Percentiles rank a stretch among this genome's conserved stretches.
These are phyloP conservation scores for Austrolebias charrua DNA, from an alignment of 2,797 vertebrate species.

Conservation along the genomic window DNA sequence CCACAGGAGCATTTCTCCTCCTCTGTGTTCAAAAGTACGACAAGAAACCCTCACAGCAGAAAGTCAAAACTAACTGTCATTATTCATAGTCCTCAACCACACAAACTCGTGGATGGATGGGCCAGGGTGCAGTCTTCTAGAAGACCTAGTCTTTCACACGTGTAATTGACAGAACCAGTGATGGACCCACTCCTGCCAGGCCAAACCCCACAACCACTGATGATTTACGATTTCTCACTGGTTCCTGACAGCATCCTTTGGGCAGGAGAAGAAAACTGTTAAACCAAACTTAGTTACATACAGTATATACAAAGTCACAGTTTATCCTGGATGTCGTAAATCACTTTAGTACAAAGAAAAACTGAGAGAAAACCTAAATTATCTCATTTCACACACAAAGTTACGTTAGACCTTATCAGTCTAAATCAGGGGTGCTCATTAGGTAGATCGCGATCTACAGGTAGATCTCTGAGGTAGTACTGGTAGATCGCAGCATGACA, in stretches of 20 bases:
- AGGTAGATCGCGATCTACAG: too few species aligned
- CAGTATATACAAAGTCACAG: background rate
- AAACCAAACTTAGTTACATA: background rate
- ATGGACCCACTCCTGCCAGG: slow-evolving; percentile 51
- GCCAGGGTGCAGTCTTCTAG: slow-evolving; percentile 37
- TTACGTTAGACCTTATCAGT: slow-evolving; percentile 32
- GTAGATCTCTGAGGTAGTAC: too few species aligned
- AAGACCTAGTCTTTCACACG: slow-evolving; percentile 57
- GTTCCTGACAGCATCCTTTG: slow-evolving; percentile 48
- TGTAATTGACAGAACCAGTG: slow-evolving; percentile 57
- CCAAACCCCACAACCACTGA: slow-evolving; percentile 47
- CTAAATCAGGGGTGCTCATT: too few species aligned
- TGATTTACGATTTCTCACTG: slow-evolving; percentile 63
- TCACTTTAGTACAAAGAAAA: too few species aligned
- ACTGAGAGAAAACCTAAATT: too few species aligned
- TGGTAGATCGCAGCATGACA: too few species aligned
- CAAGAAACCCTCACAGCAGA: slow-evolving; percentile 23
- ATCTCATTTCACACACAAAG: slow-evolving; percentile 37
- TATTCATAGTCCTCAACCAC: slow-evolving; percentile 60
- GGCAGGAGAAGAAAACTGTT: slow-evolving; percentile 17
- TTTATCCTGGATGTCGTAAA: background rate
- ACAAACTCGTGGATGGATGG: slow-evolving; percentile 36
- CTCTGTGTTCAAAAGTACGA: background rate
- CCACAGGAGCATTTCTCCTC: slow-evolving; percentile 8
- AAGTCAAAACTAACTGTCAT: slow-evolving; percentile 55